phyloP scores from a whole-genome alignment of 2,113 vertebrate genomes.

The Phrynosoma platyrhinos region DNA sequence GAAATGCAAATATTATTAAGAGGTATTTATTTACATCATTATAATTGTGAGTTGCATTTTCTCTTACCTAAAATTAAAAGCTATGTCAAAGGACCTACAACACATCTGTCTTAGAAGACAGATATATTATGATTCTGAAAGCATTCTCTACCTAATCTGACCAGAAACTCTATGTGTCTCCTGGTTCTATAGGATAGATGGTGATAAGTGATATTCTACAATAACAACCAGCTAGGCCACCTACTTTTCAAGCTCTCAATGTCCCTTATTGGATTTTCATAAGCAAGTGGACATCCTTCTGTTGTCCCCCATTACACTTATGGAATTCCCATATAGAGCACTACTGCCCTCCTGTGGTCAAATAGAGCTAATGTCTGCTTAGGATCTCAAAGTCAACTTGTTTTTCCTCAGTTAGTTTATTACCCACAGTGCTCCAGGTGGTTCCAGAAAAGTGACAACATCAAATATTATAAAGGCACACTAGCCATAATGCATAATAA shows the following conservation, averaged over 20 bases:
- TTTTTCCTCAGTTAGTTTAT: background rate
- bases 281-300: background rate
- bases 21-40: background rate
- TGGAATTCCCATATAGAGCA: background rate
- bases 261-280: background rate
- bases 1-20: background rate
- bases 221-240: background rate
- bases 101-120: background rate
- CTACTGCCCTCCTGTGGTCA: slow-evolving; percentile 18
- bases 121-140: background rate
- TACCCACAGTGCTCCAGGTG: background rate
- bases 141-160: background rate
- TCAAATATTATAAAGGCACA: background rate
- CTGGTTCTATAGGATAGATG: background rate
- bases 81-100: background rate
- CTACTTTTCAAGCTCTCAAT: background rate
- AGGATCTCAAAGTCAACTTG: background rate
- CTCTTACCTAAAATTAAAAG: background rate
- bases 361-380: background rate
- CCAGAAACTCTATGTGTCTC: accelerated
- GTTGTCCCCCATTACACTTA: background rate
- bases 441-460: background rate
- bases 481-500: background rate
- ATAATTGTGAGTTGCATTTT: background rate
- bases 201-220: background rate